A percentile compares a stretch with the other conserved stretches of the same genome.
Evolutionary conservation across 1,140 invertebrate genomes (phyloP).

Genomic region (Ladona fulva): DNA sequence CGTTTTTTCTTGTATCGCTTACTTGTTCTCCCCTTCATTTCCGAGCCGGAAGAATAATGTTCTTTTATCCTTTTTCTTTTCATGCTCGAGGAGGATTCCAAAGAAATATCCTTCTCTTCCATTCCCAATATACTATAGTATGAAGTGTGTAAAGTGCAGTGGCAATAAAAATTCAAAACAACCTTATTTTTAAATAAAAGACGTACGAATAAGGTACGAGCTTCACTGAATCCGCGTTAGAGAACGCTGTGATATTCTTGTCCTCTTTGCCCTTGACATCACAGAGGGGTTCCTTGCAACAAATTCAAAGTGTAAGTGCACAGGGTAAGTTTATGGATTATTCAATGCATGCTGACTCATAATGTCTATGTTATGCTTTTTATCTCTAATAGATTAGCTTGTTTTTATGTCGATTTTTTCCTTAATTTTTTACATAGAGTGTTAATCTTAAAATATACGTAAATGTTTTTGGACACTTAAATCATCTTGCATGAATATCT

Average conservation of each 20-base stretch:
- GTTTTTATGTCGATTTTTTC: constrained; percentile 27
- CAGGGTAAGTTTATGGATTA: not conserved
- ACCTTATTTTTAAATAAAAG: too few relatives aligned
- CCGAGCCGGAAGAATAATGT: too few relatives aligned
- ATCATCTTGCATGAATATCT: too few relatives aligned
- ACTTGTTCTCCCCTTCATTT: not conserved
- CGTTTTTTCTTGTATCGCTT: constrained; percentile 25
- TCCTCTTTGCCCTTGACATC: constrained; percentile 7
- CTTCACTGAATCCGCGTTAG: not conserved
- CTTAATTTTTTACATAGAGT: constrained; percentile 19
- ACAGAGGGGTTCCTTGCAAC: not conserved
- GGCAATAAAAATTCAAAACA: too few relatives aligned
- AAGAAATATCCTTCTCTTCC: too few relatives aligned
- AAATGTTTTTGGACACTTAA: too few relatives aligned
- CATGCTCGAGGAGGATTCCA: too few relatives aligned
- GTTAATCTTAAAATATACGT: constrained; percentile 25
- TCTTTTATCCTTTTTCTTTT: too few relatives aligned
- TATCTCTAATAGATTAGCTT: constrained; percentile 28
- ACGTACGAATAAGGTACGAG: too few relatives aligned
- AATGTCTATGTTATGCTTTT: constrained; percentile 18
- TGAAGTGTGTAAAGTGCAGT: too few relatives aligned
- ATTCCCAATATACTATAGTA: too few relatives aligned
- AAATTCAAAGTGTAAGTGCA: not conserved
- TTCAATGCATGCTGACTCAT: not conserved
- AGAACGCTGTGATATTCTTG: not conserved